These are phyloP conservation scores for Drosophila sulfurigaster DNA, from an alignment of 1,140 invertebrate genomes.

Conservation along the genomic window DNA sequence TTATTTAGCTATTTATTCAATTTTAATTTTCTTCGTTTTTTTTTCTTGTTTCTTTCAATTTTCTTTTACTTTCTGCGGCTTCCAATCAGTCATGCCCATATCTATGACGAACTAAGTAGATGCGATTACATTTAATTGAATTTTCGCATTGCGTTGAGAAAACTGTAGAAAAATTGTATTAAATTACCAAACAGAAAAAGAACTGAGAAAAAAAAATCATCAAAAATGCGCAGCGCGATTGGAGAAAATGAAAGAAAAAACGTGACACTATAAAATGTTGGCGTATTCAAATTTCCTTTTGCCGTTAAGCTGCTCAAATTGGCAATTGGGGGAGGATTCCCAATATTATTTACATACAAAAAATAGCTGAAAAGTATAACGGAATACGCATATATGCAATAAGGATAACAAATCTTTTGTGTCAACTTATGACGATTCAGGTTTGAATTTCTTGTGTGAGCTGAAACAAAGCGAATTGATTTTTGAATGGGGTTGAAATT, in stretches of 20 bases:
- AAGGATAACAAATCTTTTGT: constrained; percentile 23
- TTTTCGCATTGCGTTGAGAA: constrained; percentile 48
- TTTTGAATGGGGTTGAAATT: neutral
- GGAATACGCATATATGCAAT: neutral
- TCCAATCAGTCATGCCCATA: constrained; percentile 69
- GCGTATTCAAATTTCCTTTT: constrained; percentile 72
- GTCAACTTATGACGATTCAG: constrained; percentile 3
- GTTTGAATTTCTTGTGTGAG: neutral
- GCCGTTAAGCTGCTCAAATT: constrained; percentile 34
- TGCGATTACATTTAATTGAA: constrained; percentile 84
- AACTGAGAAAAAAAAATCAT: constrained; percentile 55
- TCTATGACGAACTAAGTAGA: constrained; percentile 54
- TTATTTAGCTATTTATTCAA: constrained; percentile 81
- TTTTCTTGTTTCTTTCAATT: constrained; percentile 16
- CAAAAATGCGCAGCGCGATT: constrained; percentile 65
- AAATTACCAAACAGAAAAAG: constrained; percentile 63
- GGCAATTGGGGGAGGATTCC: constrained; percentile 26
- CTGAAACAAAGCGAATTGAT: neutral
- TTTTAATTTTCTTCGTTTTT: constrained; percentile 58
- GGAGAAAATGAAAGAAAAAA: constrained; percentile 59
- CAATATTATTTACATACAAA: constrained; percentile 14
- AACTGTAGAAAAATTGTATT: constrained; percentile 68
- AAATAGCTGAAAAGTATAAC: constrained; percentile 24
- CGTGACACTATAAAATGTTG: constrained; percentile 67
- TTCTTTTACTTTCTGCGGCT: constrained; percentile 10